Evolutionary conservation across 2,113 vertebrate species (phyloP).

Genomic region (human (Homo sapiens)): GRCh38 chr1:153558501-153559000

Average conservation of each 20-base stretch:
- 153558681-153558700: neutral
- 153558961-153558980: too few species aligned
- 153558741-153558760: neutral
- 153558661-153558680: neutral
- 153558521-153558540: neutral
- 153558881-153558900: too few species aligned
- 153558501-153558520: neutral
- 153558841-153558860: too few species aligned
- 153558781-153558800: neutral
- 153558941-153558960: accelerated
- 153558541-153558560: neutral
- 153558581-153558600: neutral
- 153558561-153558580: too few species aligned
- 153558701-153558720: neutral
- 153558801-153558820: neutral
- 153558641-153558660: neutral
- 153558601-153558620: neutral
- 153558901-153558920: too few species aligned
- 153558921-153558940: too few species aligned
- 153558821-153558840: too few species aligned
- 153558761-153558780: neutral
- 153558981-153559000: too few species aligned
- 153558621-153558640: neutral
- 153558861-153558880: too few species aligned
- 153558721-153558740: neutral